phyloP scores from a whole-genome alignment of 1,140 invertebrate genomes.

The Drosophila busckii region DNA sequence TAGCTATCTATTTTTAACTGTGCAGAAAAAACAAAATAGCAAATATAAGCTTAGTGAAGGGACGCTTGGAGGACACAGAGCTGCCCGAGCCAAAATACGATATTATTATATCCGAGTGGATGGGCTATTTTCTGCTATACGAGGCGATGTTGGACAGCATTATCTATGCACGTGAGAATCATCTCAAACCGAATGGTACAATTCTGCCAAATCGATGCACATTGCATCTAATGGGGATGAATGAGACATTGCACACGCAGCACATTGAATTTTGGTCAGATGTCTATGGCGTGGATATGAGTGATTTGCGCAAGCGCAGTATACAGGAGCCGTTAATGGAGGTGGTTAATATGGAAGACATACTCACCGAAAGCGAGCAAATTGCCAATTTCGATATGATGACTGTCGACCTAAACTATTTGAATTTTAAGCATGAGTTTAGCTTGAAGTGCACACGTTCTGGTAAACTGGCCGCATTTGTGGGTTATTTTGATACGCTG shows the following conservation, averaged over 20 bases:
- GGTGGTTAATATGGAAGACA: conserved; percentile 86
- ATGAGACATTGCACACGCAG: conserved; percentile 87
- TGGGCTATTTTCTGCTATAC: conserved; percentile 99
- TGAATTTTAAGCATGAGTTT: conserved; percentile 90
- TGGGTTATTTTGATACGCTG: conserved; percentile 95
- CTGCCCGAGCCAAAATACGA: conserved; percentile 92
- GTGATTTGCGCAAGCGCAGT: conserved; percentile 92
- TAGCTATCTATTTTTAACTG: not conserved
- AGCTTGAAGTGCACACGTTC: conserved; percentile 85
- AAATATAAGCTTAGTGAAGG: conserved; percentile 84
- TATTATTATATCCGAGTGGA: conserved; percentile 99
- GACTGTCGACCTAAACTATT: conserved; percentile 88
- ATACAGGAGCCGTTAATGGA: conserved; percentile 94
- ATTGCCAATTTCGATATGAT: conserved; percentile 89
- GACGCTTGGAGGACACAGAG: conserved; percentile 93
- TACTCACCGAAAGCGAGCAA: conserved; percentile 86
- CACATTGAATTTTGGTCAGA: conserved; percentile 94
- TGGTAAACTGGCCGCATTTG: conserved; percentile 90
- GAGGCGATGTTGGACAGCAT: conserved; percentile 98
- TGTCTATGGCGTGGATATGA: conserved; percentile 99
- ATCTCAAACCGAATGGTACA: conserved; percentile 85
- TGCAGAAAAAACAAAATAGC: conserved; percentile 84
- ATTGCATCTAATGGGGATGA: conserved; percentile 92
- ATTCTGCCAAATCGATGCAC: conserved; percentile 94
- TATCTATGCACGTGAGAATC: conserved; percentile 93